Conservation (phyloP, 2,888 invertebrate genomes). For the Tiliacea aurago region DNA sequence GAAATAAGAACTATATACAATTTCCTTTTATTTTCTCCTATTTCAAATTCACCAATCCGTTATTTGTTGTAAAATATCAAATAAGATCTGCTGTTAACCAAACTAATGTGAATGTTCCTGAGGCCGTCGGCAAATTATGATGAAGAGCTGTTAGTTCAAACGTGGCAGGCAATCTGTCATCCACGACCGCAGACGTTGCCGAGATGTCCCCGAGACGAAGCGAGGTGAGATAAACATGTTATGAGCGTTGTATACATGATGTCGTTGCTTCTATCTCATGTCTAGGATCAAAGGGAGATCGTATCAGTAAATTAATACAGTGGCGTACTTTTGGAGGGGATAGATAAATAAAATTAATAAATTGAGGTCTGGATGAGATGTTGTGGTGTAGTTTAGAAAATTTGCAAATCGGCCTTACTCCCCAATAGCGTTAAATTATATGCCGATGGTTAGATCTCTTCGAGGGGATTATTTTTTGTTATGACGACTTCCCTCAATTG, state of each 20-base stretch:
- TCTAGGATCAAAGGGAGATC: conserved; percentile 50
- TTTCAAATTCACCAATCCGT: not conserved
- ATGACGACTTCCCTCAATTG: no score
- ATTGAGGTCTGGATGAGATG: not conserved
- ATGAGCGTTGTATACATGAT: conserved; percentile 38
- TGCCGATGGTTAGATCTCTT: no score
- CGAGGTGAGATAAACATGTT: conserved; percentile 41
- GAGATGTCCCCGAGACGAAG: conserved; percentile 39
- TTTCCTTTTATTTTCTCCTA: not conserved
- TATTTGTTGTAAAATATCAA: conserved; percentile 21
- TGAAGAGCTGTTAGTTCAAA: conserved; percentile 45
- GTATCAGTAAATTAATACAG: conserved; percentile 13
- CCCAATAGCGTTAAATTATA: no score
- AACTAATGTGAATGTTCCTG: conserved; percentile 33
- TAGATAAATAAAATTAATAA: not conserved
- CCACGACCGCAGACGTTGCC: conserved; percentile 12
- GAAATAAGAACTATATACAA: no score
- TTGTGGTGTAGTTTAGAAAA: not conserved
- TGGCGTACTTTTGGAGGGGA: not conserved
- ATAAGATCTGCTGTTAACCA: conserved; percentile 20
- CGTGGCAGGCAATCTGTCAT: conserved; percentile 45
- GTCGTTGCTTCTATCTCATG: conserved; percentile 28
- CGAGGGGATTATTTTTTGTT: no score
- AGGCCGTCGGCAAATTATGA: conserved; percentile 59
- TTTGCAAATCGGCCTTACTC: no score